Conservation (phyloP, 1,140 invertebrate species). For the Chlorops oryzae region DNA sequence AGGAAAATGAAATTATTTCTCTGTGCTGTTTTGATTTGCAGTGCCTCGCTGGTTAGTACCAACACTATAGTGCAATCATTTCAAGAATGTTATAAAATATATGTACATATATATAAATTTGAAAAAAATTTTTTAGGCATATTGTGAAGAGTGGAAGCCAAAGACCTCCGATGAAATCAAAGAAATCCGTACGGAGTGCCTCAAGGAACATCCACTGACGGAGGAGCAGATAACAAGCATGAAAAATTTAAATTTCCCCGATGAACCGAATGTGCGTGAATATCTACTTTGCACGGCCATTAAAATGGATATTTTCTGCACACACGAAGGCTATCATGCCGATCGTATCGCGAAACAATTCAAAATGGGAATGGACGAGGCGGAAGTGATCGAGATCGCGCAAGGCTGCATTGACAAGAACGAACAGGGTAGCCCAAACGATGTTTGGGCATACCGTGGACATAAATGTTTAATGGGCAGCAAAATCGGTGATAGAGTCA, state of each 20-base stretch:
- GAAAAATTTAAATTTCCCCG: slow-evolving; percentile 33
- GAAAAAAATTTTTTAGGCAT: too few species aligned
- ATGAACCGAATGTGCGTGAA: slow-evolving; percentile 34
- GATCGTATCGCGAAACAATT: slow-evolving; percentile 44
- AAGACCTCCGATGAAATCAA: slow-evolving; percentile 33
- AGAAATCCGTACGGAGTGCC: slow-evolving; percentile 30
- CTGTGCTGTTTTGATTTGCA: too few species aligned
- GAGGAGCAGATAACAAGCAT: slow-evolving; percentile 26
- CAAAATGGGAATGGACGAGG: slow-evolving; percentile 38
- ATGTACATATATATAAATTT: too few species aligned
- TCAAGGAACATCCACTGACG: slow-evolving; percentile 26
- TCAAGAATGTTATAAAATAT: too few species aligned
- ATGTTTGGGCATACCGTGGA: slow-evolving; percentile 38
- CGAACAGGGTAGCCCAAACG: slow-evolving; percentile 22
- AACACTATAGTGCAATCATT: too few species aligned
- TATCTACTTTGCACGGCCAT: slow-evolving; percentile 33
- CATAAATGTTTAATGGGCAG: slow-evolving; percentile 41
- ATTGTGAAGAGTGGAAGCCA: slow-evolving; percentile 28
- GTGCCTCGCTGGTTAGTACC: too few species aligned
- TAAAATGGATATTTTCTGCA: slow-evolving; percentile 40
- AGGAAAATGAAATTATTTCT: too few species aligned
- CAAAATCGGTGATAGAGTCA: slow-evolving; percentile 37
- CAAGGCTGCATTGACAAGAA: slow-evolving; percentile 35
- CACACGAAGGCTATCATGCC: slow-evolving; percentile 35
- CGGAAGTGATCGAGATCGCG: slow-evolving; percentile 32